Base-by-base conservation (phyloP, 1,140 invertebrate species). In the Stegodyphus dumicola region DNA sequence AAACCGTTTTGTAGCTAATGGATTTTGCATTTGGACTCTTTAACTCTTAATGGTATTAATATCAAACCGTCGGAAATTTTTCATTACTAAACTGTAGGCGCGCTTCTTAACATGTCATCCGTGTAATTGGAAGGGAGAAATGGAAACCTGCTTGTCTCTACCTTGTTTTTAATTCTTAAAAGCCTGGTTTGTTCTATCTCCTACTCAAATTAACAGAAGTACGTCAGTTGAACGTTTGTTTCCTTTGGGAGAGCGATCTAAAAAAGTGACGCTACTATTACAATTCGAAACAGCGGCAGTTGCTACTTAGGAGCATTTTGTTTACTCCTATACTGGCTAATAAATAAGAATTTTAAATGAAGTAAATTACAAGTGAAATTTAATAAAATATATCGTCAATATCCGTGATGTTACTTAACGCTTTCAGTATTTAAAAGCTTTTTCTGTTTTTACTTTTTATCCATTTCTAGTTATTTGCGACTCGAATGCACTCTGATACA, bases 31-130 rank as follows among this genome's bases (percentile, higher is more conserved):
- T 83, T 83, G 60, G 70, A 15, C 70, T 83, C 80, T 81, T 81
- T 81, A 81, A 73, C 78, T 71, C 78, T 75, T 83, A 83, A 83
- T 83, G 80, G 70, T 75, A 83, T 83, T 83, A 83, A 83, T 83
- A 83, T 75, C 80, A 75, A 75, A 83, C 80, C 80, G 80, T 65
- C 71, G 17, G 70, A 75, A 75, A 83, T 83, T 83, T 83, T 83
- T 83, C 80, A 83, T 83, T 83, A 66, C 56, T 56, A 71, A 80
- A 80, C 33, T 80, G 33, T 48, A 54, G 65, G 17, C 13, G 65
- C 77, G 78, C 56, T 56, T 74, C 80, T 83, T 56, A 83, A 54
- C 71, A 64, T 83, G 80, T 83, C 80, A 83, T 51, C 71, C 71
- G 64, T 83, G 64, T 83, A 75, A 75, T 83, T 75, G 71, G 54